Evolutionary conservation across 2,113 vertebrate genomes (phyloP).

Genomic region (Phocoena sinus): DNA sequence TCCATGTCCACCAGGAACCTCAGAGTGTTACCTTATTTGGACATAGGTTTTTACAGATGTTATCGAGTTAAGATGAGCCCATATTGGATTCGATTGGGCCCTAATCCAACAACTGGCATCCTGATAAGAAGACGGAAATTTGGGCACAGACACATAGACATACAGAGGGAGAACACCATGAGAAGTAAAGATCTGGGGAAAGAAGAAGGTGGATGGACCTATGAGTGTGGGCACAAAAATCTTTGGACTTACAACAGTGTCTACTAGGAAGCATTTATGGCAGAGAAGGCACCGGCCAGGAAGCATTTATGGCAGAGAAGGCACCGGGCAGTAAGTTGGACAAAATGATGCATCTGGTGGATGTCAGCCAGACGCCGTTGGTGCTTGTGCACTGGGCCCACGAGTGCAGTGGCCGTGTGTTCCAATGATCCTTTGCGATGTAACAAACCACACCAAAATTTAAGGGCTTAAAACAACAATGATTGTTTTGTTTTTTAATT

Average conservation of each 20-base stretch:
- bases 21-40: constrained; percentile 7
- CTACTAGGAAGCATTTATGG: background rate
- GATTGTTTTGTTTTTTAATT: background rate
- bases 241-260: background rate
- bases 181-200: background rate
- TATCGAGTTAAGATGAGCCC: background rate
- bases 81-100: background rate
- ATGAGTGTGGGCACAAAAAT: background rate
- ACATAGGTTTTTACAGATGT: background rate
- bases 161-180: background rate
- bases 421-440: background rate
- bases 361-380: background rate
- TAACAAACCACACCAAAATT: background rate
- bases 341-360: background rate
- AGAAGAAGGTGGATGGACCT: background rate
- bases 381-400: background rate
- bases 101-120: background rate
- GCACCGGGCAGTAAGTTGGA: background rate
- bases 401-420: background rate
- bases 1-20: background rate
- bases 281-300: background rate
- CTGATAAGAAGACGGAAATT: background rate
- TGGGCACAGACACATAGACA: background rate
- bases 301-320: background rate
- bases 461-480: background rate